Evolutionary conservation across 2,888 invertebrate genomes (phyloP).

Genomic region (Phortica okadai): DNA sequence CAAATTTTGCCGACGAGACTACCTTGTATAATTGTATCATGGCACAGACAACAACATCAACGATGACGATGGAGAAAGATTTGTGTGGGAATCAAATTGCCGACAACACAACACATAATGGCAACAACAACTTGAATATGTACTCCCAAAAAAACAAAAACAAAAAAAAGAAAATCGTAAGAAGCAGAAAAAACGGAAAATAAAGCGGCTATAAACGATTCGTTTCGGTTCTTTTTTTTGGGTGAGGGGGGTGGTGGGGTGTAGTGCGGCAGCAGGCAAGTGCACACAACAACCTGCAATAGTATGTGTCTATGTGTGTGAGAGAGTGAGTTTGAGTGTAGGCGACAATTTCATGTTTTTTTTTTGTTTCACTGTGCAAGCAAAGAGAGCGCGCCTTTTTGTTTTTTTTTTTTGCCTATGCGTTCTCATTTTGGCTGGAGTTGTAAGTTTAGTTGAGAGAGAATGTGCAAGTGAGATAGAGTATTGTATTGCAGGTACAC

Average conservation of each 20-base stretch:
- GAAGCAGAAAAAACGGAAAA: conserved; percentile 57
- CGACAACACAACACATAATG: conserved; percentile 51
- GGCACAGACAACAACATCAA: conserved; percentile 18
- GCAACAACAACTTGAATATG: conserved; percentile 39
- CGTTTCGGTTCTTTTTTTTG: neutral
- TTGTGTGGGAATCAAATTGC: conserved; percentile 73
- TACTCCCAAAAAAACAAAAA: conserved; percentile 20
- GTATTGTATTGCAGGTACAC: neutral
- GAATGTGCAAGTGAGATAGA: neutral
- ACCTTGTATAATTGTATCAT: too few species aligned
- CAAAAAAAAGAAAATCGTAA: conserved; percentile 12
- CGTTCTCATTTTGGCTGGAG: neutral
- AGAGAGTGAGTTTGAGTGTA: neutral
- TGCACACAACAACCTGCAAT: neutral
- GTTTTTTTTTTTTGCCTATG: conserved; percentile 8
- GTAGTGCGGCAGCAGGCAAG: neutral
- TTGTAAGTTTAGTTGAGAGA: conserved; percentile 35
- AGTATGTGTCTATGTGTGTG: neutral
- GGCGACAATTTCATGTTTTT: neutral
- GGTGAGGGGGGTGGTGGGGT: conserved; percentile 26
- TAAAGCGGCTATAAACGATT: conserved; percentile 61
- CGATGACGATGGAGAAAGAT: conserved; percentile 54
- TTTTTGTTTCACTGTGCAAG: conserved; percentile 12
- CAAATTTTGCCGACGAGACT: too few species aligned
- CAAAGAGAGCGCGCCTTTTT: conserved; percentile 34